Percentiles rank a stretch among this genome's conserved stretches.
Evolutionary conservation across 2,888 invertebrate genomes (phyloP).

Genomic region (Ariolimax columbianus): DNA sequence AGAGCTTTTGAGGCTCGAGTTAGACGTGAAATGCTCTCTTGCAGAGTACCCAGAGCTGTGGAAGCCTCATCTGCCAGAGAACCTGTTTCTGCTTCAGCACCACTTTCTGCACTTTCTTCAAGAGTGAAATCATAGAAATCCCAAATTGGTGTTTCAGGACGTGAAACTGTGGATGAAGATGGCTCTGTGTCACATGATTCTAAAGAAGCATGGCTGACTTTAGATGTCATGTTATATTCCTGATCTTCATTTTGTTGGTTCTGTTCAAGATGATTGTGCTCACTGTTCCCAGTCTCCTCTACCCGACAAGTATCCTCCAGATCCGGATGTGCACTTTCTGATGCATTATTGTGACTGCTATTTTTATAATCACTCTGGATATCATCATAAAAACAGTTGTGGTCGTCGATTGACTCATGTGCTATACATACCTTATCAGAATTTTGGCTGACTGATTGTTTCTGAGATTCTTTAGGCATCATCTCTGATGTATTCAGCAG

Average conservation of each 20-base stretch:
- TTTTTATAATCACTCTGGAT: slow-evolving; percentile 22
- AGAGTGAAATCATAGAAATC: slow-evolving; percentile 67
- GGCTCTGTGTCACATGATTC: slow-evolving; percentile 13
- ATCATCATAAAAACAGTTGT: slow-evolving; percentile 39
- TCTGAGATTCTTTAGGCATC: neutral
- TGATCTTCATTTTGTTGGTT: neutral
- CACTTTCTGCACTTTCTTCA: slow-evolving; percentile 35
- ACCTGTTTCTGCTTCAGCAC: neutral
- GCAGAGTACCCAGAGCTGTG: slow-evolving; percentile 26
- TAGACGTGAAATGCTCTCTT: slow-evolving; percentile 44
- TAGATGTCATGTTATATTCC: neutral
- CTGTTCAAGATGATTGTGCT: neutral
- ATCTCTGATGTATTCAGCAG: neutral
- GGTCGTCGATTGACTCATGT: neutral
- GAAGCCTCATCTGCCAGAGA: slow-evolving; percentile 23
- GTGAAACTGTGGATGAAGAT: slow-evolving; percentile 54
- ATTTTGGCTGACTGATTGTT: neutral
- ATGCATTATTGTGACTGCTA: neutral
- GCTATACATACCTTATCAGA: neutral
- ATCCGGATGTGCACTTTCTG: neutral
- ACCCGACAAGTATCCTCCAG: neutral
- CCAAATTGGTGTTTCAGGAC: slow-evolving; percentile 71
- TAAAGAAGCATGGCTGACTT: neutral
- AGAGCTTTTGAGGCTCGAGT: slow-evolving; percentile 15
- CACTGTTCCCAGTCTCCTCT: neutral